These are phyloP conservation scores for Plebejus argus DNA, from an alignment of 2,888 invertebrate genomes.

Conservation along the genomic window DNA sequence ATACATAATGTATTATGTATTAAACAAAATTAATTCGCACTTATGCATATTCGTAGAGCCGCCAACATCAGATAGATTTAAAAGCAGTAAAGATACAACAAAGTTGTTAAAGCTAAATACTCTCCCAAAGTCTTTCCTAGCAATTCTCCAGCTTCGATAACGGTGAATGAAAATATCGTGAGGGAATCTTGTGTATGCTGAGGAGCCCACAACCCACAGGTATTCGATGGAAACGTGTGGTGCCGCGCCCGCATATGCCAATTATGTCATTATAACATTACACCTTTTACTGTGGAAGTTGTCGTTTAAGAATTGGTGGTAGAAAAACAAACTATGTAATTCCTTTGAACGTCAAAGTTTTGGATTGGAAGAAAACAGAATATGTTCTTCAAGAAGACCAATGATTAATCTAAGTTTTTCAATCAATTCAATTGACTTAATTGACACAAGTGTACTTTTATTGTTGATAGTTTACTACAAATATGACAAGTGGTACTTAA, in stretches of 20 bases:
- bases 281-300: background rate
- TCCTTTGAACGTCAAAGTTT: background rate
- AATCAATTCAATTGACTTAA: no score
- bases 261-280: constrained; percentile 21
- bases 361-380: background rate
- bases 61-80: background rate
- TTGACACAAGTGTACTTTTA: background rate
- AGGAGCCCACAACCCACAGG: constrained; percentile 11
- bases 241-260: constrained; percentile 20
- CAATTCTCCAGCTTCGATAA: background rate
- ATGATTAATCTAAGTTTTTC: no score
- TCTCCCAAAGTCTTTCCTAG: background rate
- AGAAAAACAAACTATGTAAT: background rate
- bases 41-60: background rate
- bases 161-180: constrained; percentile 30
- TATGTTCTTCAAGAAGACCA: no score
- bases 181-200: constrained; percentile 25
- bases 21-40: no score
- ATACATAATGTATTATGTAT: no score
- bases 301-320: background rate
- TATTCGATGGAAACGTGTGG: background rate
- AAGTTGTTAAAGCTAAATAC: background rate
- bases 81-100: background rate
- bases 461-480: background rate
- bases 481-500: background rate